Percentiles rank a stretch among this genome's conserved stretches.
Conservation (phyloP, 2,113 vertebrate genomes). For the Oreochromis spilurus region DNA sequence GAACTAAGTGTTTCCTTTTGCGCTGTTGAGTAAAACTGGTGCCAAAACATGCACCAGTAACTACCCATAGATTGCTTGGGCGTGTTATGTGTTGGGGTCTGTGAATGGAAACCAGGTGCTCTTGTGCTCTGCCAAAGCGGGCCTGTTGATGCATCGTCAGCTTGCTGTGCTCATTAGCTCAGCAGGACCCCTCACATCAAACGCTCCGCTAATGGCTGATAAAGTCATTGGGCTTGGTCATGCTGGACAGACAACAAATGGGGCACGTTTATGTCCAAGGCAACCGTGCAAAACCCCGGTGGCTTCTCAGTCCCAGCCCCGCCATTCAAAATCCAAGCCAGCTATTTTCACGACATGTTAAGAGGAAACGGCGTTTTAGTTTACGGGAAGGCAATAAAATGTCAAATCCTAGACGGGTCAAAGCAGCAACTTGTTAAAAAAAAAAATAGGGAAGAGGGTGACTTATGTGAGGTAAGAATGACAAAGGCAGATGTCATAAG, state of each 20-base stretch:
- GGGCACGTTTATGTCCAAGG: neutral
- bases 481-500: conserved; percentile 44
- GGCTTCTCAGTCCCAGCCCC: neutral
- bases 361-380: conserved; percentile 27
- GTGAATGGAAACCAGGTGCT: conserved; percentile 65
- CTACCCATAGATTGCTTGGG: neutral
- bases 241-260: conserved; percentile 34
- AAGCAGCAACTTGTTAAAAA: conserved; percentile 26
- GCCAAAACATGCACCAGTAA: neutral
- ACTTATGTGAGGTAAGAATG: conserved; percentile 23
- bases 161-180: conserved; percentile 43
- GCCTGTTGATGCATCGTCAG: conserved; percentile 55
- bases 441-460: neutral
- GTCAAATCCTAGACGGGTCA: conserved; percentile 31
- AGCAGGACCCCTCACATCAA: conserved; percentile 53
- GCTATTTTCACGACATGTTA: conserved; percentile 43
- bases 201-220: conserved; percentile 47
- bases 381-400: conserved; percentile 58
- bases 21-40: neutral
- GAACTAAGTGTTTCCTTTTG: neutral
- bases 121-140: neutral
- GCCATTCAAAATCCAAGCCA: neutral
- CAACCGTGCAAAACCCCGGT: neutral
- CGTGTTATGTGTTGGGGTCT: neutral
- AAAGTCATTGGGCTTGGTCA: conserved; percentile 23